Conservation (phyloP, 2,113 vertebrate species). For the Alectura lathami region DNA sequence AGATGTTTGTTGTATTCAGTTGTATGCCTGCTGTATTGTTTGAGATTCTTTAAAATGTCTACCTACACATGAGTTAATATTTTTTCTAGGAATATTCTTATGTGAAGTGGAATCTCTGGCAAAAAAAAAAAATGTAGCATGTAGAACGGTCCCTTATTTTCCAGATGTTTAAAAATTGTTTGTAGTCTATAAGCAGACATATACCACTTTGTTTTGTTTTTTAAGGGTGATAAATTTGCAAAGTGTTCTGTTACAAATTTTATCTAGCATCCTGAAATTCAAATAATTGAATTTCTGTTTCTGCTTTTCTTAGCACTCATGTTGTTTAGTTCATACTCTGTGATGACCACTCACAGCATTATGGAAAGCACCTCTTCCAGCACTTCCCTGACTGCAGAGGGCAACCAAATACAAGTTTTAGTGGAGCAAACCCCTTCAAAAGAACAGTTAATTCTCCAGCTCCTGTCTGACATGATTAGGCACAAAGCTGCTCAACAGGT, state of each 20-base stretch:
- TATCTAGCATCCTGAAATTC: not conserved
- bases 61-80: not conserved
- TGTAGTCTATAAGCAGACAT: not conserved
- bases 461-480: not conserved
- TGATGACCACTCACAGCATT: rapidly evolving
- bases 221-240: not conserved
- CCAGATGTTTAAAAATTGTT: not conserved
- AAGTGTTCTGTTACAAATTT: not conserved
- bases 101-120: not conserved
- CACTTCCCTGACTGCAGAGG: not conserved
- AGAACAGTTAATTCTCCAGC: not conserved
- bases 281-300: not conserved
- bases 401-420: not conserved
- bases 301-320: not conserved
- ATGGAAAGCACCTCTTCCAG: not conserved
- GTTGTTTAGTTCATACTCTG: not conserved
- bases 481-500: not conserved
- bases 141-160: not conserved
- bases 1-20: not conserved
- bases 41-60: not conserved
- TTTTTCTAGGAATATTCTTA: not conserved
- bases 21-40: not conserved
- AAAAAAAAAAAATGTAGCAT: not conserved
- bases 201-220: not conserved
- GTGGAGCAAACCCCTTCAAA: not conserved